Evolutionary conservation across 2,797 vertebrate species (phyloP).

Genomic region (Pipistrellus kuhlii): DNA sequence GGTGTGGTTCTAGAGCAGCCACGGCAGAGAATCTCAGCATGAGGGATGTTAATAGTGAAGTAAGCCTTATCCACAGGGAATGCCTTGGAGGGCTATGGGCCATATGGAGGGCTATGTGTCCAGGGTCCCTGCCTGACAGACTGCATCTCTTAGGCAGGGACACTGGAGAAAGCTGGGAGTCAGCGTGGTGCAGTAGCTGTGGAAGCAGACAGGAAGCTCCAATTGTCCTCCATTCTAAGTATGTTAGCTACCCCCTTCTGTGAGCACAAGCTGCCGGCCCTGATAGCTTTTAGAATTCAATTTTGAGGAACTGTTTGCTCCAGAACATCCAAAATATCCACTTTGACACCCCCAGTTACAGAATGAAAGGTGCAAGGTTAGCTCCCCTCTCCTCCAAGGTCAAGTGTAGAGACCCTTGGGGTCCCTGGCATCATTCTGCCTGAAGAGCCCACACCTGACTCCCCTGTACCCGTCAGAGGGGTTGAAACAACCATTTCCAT

Average conservation of each 20-base stretch:
- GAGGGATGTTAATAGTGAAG: slow-evolving; percentile 9
- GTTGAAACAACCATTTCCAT: background rate
- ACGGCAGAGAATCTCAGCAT: background rate
- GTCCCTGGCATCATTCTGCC: background rate
- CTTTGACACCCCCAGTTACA: background rate
- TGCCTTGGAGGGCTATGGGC: background rate
- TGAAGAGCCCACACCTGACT: background rate
- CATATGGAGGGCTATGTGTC: background rate
- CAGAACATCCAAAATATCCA: slow-evolving; percentile 25
- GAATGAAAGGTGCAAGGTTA: background rate
- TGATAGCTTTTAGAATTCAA: slow-evolving; percentile 52
- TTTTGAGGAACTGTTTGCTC: slow-evolving; percentile 48
- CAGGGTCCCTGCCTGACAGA: background rate
- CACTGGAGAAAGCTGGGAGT: background rate
- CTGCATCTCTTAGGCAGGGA: background rate
- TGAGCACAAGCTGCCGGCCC: background rate
- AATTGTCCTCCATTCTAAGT: background rate
- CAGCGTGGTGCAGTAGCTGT: too few relatives aligned
- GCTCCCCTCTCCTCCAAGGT: background rate
- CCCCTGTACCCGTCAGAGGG: background rate
- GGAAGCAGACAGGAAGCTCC: background rate
- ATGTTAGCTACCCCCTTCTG: slow-evolving; percentile 14
- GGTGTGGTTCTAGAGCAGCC: slow-evolving; percentile 16
- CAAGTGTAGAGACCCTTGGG: background rate
- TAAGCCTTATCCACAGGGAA: background rate